Conservation (phyloP, 2,797 vertebrate species). For the Poecilia wingei region DNA sequence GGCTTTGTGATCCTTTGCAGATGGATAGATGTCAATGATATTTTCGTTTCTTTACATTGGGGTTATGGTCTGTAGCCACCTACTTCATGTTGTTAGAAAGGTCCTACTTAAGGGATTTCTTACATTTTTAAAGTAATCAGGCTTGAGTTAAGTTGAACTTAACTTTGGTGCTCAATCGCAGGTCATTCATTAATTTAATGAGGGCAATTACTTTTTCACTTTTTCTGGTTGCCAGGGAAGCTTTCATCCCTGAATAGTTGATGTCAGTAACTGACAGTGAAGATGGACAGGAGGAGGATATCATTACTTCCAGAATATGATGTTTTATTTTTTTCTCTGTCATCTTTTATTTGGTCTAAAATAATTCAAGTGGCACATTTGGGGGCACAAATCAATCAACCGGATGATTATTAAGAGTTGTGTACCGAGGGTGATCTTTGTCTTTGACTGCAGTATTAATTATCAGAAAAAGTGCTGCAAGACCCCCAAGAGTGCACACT, state of each 20-base stretch:
- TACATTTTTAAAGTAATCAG: neutral
- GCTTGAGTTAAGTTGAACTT: neutral
- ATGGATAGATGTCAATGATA: neutral
- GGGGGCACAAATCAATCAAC: constrained; percentile 63
- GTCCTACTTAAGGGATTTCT: neutral
- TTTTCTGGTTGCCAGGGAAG: neutral
- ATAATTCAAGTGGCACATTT: constrained; percentile 59
- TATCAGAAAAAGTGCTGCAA: constrained; percentile 50
- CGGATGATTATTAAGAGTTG: constrained; percentile 75
- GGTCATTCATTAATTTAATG: no score
- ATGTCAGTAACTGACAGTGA: constrained; percentile 31
- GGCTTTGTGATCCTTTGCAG: neutral
- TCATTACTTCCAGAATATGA: constrained; percentile 71
- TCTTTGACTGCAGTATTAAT: constrained; percentile 54
- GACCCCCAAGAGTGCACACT: constrained; percentile 21
- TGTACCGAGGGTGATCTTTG: constrained; percentile 70
- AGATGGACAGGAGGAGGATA: constrained; percentile 18
- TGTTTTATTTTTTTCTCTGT: constrained; percentile 12
- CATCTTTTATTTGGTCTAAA: constrained; percentile 54
- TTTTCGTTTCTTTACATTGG: neutral
- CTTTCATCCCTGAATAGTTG: constrained; percentile 23
- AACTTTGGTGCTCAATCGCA: neutral
- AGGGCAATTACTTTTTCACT: neutral
- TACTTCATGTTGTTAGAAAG: neutral
- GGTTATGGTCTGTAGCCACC: neutral